phyloP scores from a whole-genome alignment of 2,113 vertebrate genomes.

The Microcebus griseorufus region DNA sequence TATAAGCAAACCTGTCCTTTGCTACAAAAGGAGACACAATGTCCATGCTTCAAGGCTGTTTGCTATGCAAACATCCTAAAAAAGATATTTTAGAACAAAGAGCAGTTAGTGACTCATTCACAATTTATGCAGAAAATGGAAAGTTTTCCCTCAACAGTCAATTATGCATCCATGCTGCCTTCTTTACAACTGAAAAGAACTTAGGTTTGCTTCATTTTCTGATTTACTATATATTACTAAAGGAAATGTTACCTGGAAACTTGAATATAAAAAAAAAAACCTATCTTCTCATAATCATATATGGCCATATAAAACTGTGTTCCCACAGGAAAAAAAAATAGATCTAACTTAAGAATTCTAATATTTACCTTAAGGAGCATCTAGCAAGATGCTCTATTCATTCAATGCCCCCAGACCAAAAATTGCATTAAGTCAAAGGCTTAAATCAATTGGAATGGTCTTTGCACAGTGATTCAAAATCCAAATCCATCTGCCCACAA shows the following conservation, averaged over 20 bases:
- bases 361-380: background rate
- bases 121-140: background rate
- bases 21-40: background rate
- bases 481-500: background rate
- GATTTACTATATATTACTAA: background rate
- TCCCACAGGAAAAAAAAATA: background rate
- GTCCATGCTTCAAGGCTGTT: background rate
- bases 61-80: background rate
- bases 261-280: background rate
- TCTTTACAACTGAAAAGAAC: background rate
- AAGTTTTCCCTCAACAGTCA: background rate
- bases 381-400: background rate
- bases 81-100: background rate
- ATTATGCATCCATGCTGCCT: background rate
- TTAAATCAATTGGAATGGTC: background rate
- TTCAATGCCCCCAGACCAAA: background rate
- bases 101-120: background rate
- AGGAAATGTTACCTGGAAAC: background rate
- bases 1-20: background rate
- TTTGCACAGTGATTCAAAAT: background rate
- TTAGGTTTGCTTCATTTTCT: background rate
- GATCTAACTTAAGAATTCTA: constrained; percentile 30
- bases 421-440: background rate
- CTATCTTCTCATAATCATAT: background rate
- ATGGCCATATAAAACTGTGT: background rate